Percentiles rank a stretch among this genome's conserved stretches.
These are phyloP conservation scores for Salpingus planirostris DNA, from an alignment of 2,888 invertebrate genomes.

Conservation along the genomic window DNA sequence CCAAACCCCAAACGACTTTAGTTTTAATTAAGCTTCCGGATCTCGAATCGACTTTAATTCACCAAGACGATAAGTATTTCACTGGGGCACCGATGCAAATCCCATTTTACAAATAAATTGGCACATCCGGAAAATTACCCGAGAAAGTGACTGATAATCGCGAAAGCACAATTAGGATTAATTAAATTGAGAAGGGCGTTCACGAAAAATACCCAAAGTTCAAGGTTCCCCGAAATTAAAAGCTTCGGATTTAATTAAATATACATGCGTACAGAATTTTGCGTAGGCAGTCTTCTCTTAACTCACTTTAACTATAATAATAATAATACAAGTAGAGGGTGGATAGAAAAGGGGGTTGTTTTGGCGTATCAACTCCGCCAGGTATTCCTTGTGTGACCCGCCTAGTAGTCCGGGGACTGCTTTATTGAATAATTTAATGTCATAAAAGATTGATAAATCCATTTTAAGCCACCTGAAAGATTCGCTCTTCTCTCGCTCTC, in stretches of 20 bases:
- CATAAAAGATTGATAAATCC: conserved; percentile 7
- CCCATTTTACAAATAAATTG: conserved; percentile 10
- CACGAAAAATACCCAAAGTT: too few relatives aligned
- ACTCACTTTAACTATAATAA: conserved; percentile 4
- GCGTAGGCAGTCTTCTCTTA: conserved; percentile 3
- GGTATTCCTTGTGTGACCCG: conserved; percentile 4
- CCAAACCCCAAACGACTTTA: conserved; percentile 11
- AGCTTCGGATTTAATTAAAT: conserved; percentile 3
- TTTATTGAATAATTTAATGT: conserved; percentile 6
- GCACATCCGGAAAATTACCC: conserved; percentile 1
- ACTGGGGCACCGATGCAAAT: conserved; percentile 4
- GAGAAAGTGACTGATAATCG: too few relatives aligned
- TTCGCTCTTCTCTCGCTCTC: conserved; percentile 1
- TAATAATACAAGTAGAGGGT: too few relatives aligned
- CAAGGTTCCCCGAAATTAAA: too few relatives aligned
- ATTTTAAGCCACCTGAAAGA: conserved; percentile 5
- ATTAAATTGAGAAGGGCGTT: too few relatives aligned
- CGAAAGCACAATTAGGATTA: too few relatives aligned
- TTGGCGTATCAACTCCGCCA: too few relatives aligned
- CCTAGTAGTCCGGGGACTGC: neutral
- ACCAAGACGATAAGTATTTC: too few relatives aligned
- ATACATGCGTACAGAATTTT: neutral
- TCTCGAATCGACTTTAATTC: too few relatives aligned
- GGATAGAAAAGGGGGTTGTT: conserved; percentile 8
- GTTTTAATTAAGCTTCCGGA: conserved; percentile 15